phyloP scores from a whole-genome alignment of 2,797 vertebrate species.

The Chiloscyllium punctatum region DNA sequence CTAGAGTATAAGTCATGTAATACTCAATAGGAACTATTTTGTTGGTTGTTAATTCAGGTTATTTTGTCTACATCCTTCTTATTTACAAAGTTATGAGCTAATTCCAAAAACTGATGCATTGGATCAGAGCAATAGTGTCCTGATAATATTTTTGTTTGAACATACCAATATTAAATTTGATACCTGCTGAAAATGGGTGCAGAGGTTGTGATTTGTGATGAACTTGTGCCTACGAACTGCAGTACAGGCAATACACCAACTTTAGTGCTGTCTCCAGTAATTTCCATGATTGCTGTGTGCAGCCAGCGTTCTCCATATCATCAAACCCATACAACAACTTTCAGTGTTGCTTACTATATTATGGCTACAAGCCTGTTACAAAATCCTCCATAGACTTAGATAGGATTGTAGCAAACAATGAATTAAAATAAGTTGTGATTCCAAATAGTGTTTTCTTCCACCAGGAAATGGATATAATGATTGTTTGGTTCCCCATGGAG shows the following conservation, averaged over 20 bases:
- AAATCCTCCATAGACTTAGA: background rate
- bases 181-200: background rate
- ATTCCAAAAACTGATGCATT: no score
- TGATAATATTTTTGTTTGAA: no score
- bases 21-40: no score
- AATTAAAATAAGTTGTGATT: background rate
- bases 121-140: no score
- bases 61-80: no score
- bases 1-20: no score
- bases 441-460: background rate
- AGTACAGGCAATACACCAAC: background rate
- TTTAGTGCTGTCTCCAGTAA: background rate
- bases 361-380: background rate
- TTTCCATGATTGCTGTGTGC: background rate
- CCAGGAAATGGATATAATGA: background rate
- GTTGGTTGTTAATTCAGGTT: no score
- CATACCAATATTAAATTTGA: no score
- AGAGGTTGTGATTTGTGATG: background rate
- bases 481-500: background rate
- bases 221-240: background rate
- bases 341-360: background rate
- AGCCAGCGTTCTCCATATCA: no score
- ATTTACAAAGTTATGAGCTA: no score
- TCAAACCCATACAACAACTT: background rate
- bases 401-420: background rate